Percentiles rank a stretch among this genome's conserved stretches.
These are phyloP conservation scores for Thumatha senex DNA, from an alignment of 2,888 invertebrate species.

Conservation along the genomic window DNA sequence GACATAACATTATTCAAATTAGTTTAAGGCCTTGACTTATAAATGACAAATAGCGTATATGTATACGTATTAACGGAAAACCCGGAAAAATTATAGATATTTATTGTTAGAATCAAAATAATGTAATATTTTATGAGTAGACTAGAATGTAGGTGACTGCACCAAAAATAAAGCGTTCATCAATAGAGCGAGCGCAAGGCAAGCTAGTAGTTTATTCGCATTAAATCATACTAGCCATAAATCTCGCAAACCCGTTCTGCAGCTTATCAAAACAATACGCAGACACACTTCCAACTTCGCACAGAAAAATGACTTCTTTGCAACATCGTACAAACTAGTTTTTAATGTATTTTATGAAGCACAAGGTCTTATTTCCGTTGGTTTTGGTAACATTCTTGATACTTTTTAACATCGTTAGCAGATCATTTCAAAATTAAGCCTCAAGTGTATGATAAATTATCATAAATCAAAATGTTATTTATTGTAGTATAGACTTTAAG, in stretches of 20 bases:
- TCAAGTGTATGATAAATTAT: slow-evolving; percentile 82
- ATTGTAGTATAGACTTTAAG: slow-evolving; percentile 80
- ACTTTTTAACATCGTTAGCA: slow-evolving; percentile 46
- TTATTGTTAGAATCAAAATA: slow-evolving; percentile 6
- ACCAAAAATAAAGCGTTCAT: slow-evolving; percentile 75
- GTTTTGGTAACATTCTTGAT: slow-evolving; percentile 42
- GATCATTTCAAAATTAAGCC: slow-evolving; percentile 82
- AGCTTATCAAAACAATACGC: slow-evolving; percentile 84
- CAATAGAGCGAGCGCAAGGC: slow-evolving; percentile 72
- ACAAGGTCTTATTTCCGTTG: slow-evolving; percentile 63
- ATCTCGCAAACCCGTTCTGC: slow-evolving; percentile 81
- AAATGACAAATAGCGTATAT: slow-evolving; percentile 13
- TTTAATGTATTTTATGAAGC: slow-evolving; percentile 48
- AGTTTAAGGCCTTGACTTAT: slow-evolving; percentile 11
- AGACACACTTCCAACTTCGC: slow-evolving; percentile 76
- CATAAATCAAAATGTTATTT: slow-evolving; percentile 80
- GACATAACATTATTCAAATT: slow-evolving; percentile 43
- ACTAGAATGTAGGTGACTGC: slow-evolving; percentile 54
- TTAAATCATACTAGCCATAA: slow-evolving; percentile 82
- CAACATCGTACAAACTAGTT: slow-evolving; percentile 42
- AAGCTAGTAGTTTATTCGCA: slow-evolving; percentile 81
- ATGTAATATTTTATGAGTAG: slow-evolving; percentile 27
- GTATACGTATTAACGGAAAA: slow-evolving; percentile 1
- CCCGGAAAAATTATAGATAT: slow-evolving; percentile 22
- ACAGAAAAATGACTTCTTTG: slow-evolving; percentile 64